These are phyloP conservation scores for Cuculus canorus DNA, from an alignment of 2,797 vertebrate genomes.

Conservation along the genomic window DNA sequence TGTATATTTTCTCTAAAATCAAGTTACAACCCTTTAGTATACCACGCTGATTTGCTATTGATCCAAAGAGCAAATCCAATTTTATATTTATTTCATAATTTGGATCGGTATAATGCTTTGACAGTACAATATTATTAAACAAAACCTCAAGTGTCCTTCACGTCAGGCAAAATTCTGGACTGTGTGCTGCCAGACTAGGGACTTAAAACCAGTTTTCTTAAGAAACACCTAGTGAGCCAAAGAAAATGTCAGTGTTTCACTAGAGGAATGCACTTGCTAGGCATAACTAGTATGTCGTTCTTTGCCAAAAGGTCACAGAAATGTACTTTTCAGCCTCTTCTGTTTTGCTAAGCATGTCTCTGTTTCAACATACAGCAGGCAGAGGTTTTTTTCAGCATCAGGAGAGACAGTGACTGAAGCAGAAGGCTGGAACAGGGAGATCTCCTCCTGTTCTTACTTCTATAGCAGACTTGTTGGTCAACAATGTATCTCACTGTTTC, in stretches of 20 bases:
- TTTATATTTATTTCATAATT: not conserved
- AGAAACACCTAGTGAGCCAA: not conserved
- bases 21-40: not conserved
- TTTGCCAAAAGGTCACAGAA: slow-evolving; percentile 11
- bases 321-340: not conserved
- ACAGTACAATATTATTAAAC: not conserved
- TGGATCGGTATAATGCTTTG: not conserved
- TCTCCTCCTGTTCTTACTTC: not conserved
- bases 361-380: not conserved
- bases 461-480: not conserved
- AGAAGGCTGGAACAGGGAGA: not conserved
- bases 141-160: not conserved
- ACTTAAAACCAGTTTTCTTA: not conserved
- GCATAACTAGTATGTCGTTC: not conserved
- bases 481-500: not conserved
- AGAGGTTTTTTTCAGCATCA: not conserved
- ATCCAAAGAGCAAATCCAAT: not conserved
- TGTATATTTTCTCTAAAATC: not conserved
- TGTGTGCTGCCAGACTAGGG: not conserved
- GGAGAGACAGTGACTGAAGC: not conserved
- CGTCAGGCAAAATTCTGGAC: not conserved
- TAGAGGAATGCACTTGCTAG: not conserved
- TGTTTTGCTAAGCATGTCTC: not conserved
- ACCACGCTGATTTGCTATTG: not conserved
- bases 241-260: slow-evolving; percentile 1